phyloP scores from a whole-genome alignment of 2,888 invertebrate species.

The Aelia acuminata region DNA sequence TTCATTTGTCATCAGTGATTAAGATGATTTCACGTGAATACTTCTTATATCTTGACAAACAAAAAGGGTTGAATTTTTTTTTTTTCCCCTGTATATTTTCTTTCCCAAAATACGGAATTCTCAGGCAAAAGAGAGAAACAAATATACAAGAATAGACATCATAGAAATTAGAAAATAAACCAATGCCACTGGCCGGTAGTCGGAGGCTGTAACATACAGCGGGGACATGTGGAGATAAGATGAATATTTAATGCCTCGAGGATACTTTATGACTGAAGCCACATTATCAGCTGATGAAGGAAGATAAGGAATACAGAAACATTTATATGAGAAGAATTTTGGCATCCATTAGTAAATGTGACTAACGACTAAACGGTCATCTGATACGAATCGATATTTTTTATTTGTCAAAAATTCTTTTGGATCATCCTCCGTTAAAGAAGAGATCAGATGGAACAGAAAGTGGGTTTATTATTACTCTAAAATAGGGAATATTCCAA shows the following conservation, averaged over 20 bases:
- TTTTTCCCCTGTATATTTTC: no score
- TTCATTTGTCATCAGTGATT: no score
- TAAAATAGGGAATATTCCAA: no score
- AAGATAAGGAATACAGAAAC: slow-evolving; percentile 13
- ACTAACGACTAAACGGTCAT: not conserved
- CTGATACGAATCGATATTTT: slow-evolving; percentile 23
- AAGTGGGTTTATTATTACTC: no score
- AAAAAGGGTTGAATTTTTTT: no score
- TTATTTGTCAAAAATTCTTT: not conserved
- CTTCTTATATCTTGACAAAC: no score
- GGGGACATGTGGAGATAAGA: not conserved
- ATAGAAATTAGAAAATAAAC: not conserved
- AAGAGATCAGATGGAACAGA: no score
- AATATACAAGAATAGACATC: not conserved
- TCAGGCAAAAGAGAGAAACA: not conserved
- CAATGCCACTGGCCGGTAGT: not conserved
- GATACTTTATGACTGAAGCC: slow-evolving; percentile 19
- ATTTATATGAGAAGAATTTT: slow-evolving; percentile 1
- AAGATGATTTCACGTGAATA: no score
- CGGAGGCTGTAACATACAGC: not conserved
- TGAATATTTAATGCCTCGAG: not conserved
- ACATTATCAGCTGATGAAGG: slow-evolving; percentile 32
- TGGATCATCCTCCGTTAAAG: no score
- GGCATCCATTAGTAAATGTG: slow-evolving; percentile 23
- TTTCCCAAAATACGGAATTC: not conserved